A percentile compares a stretch with the other conserved stretches of the same genome.
These are phyloP conservation scores for Lophotis ruficrista DNA, from an alignment of 2,113 vertebrate species.

Conservation along the genomic window DNA sequence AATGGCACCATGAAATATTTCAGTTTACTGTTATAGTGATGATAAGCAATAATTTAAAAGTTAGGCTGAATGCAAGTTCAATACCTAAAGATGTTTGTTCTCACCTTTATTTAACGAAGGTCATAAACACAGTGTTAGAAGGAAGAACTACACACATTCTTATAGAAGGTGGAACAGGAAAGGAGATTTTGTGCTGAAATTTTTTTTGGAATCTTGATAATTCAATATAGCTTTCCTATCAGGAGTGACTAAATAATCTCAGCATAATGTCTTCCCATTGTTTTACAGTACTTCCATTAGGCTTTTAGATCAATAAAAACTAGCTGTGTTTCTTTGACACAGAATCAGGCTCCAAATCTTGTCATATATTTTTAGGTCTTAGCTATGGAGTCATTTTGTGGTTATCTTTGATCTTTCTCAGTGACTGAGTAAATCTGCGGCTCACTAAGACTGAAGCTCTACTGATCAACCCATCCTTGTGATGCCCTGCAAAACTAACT, in stretches of 20 bases:
- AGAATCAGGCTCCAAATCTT: neutral
- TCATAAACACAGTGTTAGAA: neutral
- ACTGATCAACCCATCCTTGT: neutral
- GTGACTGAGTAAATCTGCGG: neutral
- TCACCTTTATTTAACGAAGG: neutral
- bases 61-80: neutral
- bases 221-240: neutral
- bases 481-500: slow-evolving; percentile 24
- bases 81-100: neutral
- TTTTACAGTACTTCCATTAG: neutral
- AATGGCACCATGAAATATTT: neutral
- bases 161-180: neutral
- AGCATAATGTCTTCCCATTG: neutral
- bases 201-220: neutral
- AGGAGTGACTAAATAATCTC: neutral
- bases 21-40: neutral
- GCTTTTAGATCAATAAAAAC: neutral
- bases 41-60: neutral
- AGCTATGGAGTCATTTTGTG: neutral
- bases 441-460: neutral
- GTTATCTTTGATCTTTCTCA: neutral
- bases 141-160: neutral
- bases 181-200: neutral
- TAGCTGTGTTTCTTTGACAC: neutral
- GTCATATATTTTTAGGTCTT: neutral